Evolutionary conservation across 2,888 invertebrate genomes (phyloP).

Genomic region (Diaphora mendica): DNA sequence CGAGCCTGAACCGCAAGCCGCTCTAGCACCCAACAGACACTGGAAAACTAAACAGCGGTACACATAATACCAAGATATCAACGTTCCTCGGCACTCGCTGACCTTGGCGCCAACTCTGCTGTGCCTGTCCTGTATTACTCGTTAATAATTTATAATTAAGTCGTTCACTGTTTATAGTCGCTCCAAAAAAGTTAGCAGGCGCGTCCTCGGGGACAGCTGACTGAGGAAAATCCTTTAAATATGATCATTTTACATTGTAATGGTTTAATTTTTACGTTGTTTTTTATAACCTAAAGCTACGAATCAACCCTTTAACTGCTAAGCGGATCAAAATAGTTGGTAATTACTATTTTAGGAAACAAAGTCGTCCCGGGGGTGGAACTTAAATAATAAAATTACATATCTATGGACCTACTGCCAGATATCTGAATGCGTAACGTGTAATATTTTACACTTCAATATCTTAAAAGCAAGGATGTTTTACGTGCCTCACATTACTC

Average conservation of each 20-base stretch:
- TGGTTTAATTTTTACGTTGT: constrained; percentile 1
- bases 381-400: constrained; percentile 64
- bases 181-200: constrained; percentile 39
- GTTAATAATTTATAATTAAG: constrained; percentile 39
- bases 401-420: constrained; percentile 54
- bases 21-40: constrained; percentile 1
- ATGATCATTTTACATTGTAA: constrained; percentile 15
- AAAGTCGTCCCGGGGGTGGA: constrained; percentile 56
- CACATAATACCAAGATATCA: constrained; percentile 24
- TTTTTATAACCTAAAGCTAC: constrained; percentile 4
- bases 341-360: constrained; percentile 54
- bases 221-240: constrained; percentile 15
- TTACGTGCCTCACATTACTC: constrained; percentile 65
- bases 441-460: constrained; percentile 72
- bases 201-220: constrained; percentile 28
- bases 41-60: neutral
- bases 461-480: constrained; percentile 66
- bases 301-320: constrained; percentile 17
- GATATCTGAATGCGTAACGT: constrained; percentile 61
- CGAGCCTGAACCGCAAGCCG: constrained; percentile 6
- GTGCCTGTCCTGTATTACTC: constrained; percentile 22
- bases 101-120: constrained; percentile 29
- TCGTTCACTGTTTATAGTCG: constrained; percentile 36
- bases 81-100: constrained; percentile 24
- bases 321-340: constrained; percentile 33